These are phyloP conservation scores for Lophius americanus DNA, from an alignment of 2,797 vertebrate species.

Conservation along the genomic window DNA sequence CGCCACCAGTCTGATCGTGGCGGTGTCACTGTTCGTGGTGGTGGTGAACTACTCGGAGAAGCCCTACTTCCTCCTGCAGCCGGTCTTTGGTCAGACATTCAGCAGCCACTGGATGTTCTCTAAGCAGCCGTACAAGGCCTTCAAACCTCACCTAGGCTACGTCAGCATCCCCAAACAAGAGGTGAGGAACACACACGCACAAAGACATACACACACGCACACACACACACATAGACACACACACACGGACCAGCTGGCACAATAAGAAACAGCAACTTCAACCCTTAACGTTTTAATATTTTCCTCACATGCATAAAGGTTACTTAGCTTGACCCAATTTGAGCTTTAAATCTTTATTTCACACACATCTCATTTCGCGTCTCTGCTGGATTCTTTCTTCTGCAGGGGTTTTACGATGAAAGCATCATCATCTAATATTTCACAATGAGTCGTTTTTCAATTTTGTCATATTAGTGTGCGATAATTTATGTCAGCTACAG, in stretches of 20 bases:
- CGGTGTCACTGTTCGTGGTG: constrained; percentile 88
- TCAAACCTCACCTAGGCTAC: constrained; percentile 90
- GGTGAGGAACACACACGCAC: constrained; percentile 79
- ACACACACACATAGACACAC: background rate
- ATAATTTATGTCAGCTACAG: constrained; percentile 1
- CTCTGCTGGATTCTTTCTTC: background rate
- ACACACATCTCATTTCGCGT: background rate
- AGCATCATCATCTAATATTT: background rate
- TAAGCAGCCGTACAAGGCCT: constrained; percentile 81
- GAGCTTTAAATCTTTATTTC: background rate
- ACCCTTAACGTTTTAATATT: background rate
- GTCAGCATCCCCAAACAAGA: constrained; percentile 91
- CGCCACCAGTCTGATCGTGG: constrained; percentile 85
- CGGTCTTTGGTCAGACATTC: constrained; percentile 87
- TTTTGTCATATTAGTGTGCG: constrained; percentile 6
- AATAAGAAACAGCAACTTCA: background rate
- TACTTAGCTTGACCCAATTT: background rate
- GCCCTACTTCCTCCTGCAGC: constrained; percentile 87
- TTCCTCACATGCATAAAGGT: background rate
- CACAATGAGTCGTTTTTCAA: background rate
- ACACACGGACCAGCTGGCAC: background rate
- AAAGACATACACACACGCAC: background rate
- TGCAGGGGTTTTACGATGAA: background rate
- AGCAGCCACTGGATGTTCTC: constrained; percentile 86
- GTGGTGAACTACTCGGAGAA: constrained; percentile 87